phyloP scores from a whole-genome alignment of 2,888 invertebrate species.

The Thecocarcelia acutangulata region DNA sequence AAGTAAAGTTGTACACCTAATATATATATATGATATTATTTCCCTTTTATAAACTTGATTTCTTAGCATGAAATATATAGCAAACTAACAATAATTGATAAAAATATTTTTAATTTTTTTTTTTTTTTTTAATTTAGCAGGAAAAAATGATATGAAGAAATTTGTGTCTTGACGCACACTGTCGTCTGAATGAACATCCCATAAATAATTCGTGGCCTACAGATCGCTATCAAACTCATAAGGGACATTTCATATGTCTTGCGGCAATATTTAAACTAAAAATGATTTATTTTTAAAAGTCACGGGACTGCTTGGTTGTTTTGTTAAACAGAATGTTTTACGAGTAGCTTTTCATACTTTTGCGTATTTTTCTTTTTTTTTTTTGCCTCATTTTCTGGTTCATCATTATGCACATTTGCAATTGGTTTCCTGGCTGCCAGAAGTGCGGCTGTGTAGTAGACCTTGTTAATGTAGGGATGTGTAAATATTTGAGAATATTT shows the following conservation, averaged over 20 bases:
- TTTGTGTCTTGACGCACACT: slow-evolving; percentile 3
- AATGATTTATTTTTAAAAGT: slow-evolving; percentile 40
- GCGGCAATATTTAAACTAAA: slow-evolving; percentile 11
- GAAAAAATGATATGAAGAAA: too few relatives aligned
- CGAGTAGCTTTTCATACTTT: not conserved
- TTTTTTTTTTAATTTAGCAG: too few relatives aligned
- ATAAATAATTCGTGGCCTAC: slow-evolving; percentile 33
- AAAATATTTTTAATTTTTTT: too few relatives aligned
- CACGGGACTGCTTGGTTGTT: slow-evolving; percentile 24
- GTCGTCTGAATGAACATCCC: slow-evolving; percentile 17
- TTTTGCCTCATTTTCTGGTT: not conserved
- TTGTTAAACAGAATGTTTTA: slow-evolving; percentile 13
- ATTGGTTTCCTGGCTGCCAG: slow-evolving; percentile 3
- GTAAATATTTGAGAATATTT: slow-evolving; percentile 11
- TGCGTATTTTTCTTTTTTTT: not conserved
- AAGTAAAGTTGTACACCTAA: too few relatives aligned
- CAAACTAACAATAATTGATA: not conserved
- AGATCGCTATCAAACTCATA: slow-evolving; percentile 43
- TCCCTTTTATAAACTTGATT: not conserved
- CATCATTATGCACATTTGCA: slow-evolving; percentile 3
- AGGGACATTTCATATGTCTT: slow-evolving; percentile 39
- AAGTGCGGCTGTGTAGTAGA: slow-evolving; percentile 20
- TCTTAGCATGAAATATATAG: slow-evolving; percentile 22
- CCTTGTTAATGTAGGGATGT: slow-evolving; percentile 31
- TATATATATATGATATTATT: too few relatives aligned